Evolutionary conservation across 2,888 invertebrate species (phyloP).

Genomic region (Nebria brevicollis): DNA sequence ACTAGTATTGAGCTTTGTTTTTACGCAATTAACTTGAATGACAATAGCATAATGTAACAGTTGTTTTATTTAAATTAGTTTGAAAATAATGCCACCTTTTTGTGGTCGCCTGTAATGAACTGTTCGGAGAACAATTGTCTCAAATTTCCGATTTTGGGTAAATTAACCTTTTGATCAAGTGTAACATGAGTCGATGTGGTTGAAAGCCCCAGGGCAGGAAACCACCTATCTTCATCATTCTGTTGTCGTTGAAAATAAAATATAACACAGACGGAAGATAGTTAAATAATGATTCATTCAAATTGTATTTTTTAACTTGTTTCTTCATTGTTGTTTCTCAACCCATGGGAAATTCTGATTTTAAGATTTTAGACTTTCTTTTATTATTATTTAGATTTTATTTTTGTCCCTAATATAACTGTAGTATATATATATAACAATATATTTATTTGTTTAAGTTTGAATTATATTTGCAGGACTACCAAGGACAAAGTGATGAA

Average conservation of each 20-base stretch:
- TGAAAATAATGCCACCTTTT: neutral
- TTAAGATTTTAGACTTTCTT: neutral
- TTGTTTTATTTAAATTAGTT: neutral
- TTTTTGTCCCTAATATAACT: neutral
- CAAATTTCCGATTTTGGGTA: neutral
- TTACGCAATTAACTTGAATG: neutral
- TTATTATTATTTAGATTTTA: neutral
- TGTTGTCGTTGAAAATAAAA: neutral
- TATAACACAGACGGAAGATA: neutral
- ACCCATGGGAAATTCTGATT: neutral
- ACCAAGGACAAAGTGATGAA: neutral
- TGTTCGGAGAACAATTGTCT: neutral
- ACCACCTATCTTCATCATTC: neutral
- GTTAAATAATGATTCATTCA: neutral
- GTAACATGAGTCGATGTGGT: neutral
- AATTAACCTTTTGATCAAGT: neutral
- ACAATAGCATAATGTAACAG: neutral
- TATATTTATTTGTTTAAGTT: neutral
- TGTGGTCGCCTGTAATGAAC: neutral
- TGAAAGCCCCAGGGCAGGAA: neutral
- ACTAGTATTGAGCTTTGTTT: neutral
- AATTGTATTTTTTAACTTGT: neutral
- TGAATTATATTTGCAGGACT: conserved; percentile 8
- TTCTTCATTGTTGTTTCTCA: neutral
- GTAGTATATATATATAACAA: neutral